A percentile compares a stretch with the other conserved stretches of the same genome.
Evolutionary conservation across 2,797 vertebrate species (phyloP).

Genomic region (Atherinosoma microstoma): DNA sequence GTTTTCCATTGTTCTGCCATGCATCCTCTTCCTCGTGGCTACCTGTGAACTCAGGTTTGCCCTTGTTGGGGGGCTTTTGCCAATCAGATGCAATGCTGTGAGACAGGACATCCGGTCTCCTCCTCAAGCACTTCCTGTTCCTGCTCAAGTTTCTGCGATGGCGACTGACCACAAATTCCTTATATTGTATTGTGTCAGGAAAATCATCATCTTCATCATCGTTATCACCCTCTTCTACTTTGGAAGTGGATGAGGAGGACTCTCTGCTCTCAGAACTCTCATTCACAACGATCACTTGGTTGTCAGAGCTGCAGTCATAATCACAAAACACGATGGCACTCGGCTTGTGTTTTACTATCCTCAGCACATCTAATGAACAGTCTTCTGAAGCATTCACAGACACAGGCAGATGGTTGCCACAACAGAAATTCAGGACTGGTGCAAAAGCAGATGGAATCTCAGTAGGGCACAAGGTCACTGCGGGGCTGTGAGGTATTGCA

Average conservation of each 20-base stretch:
- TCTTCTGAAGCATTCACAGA: constrained; percentile 31
- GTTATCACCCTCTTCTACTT: constrained; percentile 46
- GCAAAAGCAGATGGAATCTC: constrained; percentile 3
- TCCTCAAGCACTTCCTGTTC: constrained; percentile 70
- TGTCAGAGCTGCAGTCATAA: constrained; percentile 20
- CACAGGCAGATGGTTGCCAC: constrained; percentile 1
- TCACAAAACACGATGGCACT: constrained; percentile 82
- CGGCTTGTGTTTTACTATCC: constrained; percentile 81
- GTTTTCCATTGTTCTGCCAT: constrained; percentile 35
- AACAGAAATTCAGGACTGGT: constrained; percentile 1
- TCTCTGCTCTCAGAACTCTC: constrained; percentile 61
- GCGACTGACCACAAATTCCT: constrained; percentile 76
- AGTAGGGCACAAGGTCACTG: constrained; percentile 3
- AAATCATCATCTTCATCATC: constrained; percentile 71
- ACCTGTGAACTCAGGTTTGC: constrained; percentile 44
- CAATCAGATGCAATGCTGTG: constrained; percentile 21
- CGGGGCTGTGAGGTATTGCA: constrained; percentile 11
- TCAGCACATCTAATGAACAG: constrained; percentile 60
- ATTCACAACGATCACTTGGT: constrained; percentile 22
- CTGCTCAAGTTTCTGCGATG: constrained; percentile 70
- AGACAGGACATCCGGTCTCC: constrained; percentile 60
- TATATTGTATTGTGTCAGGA: constrained; percentile 73
- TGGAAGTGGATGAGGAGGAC: constrained; percentile 61
- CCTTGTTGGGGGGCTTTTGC: constrained; percentile 29
- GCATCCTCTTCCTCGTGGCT: constrained; percentile 48